A percentile compares a stretch with the other conserved stretches of the same genome.
Conservation (phyloP, 2,888 invertebrate genomes). For the Colletes collaris region DNA sequence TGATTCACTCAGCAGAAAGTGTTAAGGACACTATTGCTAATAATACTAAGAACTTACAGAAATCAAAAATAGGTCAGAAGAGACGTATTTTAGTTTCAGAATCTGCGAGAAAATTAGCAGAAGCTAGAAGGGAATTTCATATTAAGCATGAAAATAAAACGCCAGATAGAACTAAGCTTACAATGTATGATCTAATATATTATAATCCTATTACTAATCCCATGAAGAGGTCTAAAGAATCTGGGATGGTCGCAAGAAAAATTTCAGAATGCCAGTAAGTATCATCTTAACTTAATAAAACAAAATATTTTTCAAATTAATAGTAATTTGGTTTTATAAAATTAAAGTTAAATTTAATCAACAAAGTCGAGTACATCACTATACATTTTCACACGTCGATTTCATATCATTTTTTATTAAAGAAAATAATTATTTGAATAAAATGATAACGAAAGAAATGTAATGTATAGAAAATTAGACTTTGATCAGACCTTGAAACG, state of each 20-base stretch:
- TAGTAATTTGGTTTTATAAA: background rate
- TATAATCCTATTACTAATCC: conserved; percentile 93
- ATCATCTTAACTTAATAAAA: conserved; percentile 13
- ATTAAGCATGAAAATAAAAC: conserved; percentile 84
- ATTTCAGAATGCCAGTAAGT: conserved; percentile 73
- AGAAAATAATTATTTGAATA: too few relatives aligned
- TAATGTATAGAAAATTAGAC: too few relatives aligned
- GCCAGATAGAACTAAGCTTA: conserved; percentile 88
- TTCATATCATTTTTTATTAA: too few relatives aligned
- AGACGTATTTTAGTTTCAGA: conserved; percentile 81
- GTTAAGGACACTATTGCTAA: conserved; percentile 57
- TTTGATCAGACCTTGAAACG: too few relatives aligned
- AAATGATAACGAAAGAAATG: too few relatives aligned
- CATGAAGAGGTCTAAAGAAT: conserved; percentile 83
- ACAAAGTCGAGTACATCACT: too few relatives aligned
- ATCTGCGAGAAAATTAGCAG: conserved; percentile 84
- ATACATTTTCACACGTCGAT: too few relatives aligned
- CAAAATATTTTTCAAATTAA: background rate
- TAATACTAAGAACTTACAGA: conserved; percentile 35
- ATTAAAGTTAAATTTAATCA: too few relatives aligned
- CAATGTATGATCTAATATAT: conserved; percentile 96
- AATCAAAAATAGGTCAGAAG: conserved; percentile 68
- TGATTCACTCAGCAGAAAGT: conserved; percentile 83
- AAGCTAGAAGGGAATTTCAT: conserved; percentile 85
- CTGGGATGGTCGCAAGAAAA: conserved; percentile 53